Conservation (phyloP, 2,888 invertebrate species). For the Litoditis marina region DNA sequence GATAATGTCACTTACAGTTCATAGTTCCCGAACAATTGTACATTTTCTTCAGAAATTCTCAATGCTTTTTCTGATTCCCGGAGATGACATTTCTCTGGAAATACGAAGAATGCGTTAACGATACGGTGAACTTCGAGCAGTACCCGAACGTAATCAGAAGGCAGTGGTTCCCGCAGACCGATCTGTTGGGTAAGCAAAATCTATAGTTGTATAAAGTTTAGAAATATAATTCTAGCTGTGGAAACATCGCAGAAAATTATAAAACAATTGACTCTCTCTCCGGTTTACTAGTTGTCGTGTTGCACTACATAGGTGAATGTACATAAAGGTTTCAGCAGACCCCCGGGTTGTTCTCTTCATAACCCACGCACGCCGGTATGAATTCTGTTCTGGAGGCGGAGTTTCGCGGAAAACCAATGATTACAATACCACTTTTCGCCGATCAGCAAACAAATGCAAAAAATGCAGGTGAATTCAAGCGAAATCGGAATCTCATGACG, state of each 20-base stretch:
- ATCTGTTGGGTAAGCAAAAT: slow-evolving; percentile 6
- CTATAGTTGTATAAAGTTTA: slow-evolving; percentile 5
- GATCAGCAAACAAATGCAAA: slow-evolving; percentile 14
- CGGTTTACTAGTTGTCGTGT: not conserved
- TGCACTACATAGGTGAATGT: too few relatives aligned
- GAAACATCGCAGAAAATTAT: too few relatives aligned
- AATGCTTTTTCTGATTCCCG: slow-evolving; percentile 8
- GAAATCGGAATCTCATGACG: too few relatives aligned
- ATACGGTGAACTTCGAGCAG: slow-evolving; percentile 3
- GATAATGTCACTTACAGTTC: not conserved
- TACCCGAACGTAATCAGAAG: slow-evolving; percentile 7
- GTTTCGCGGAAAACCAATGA: slow-evolving; percentile 14
- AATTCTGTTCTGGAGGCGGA: slow-evolving; percentile 9
- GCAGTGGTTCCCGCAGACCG: slow-evolving; percentile 14
- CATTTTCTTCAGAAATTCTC: slow-evolving; percentile 7
- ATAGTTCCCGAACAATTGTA: not conserved
- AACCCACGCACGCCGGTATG: slow-evolving; percentile 15
- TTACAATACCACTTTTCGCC: slow-evolving; percentile 11
- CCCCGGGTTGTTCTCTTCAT: slow-evolving; percentile 5
- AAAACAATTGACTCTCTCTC: too few relatives aligned
- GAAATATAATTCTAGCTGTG: too few relatives aligned
- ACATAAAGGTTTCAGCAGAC: slow-evolving; percentile 1
- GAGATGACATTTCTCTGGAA: slow-evolving; percentile 16
- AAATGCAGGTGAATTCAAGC: slow-evolving; percentile 1
- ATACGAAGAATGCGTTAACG: slow-evolving; percentile 13